Evolutionary conservation across 2,113 vertebrate species (phyloP).

Genomic region (Lipotes vexillifer): DNA sequence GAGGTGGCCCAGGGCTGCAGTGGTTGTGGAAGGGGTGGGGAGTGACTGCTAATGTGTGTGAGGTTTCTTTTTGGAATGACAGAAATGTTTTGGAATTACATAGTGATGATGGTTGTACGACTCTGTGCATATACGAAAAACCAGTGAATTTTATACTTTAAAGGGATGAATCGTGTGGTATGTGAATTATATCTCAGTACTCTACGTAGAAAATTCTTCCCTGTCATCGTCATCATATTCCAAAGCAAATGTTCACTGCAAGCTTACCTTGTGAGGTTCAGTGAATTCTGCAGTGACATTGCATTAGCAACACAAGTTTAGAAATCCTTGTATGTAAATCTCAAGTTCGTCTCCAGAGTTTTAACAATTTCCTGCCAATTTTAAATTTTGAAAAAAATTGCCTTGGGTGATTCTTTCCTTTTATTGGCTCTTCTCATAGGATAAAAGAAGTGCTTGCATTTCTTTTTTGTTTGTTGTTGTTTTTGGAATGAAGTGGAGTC

Average conservation of each 20-base stretch:
- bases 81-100: not conserved
- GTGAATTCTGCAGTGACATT: not conserved
- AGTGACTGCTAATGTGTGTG: not conserved
- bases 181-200: not conserved
- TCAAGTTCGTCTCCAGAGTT: constrained; percentile 28
- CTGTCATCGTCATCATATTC: not conserved
- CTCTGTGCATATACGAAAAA: not conserved
- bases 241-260: not conserved
- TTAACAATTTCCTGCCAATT: constrained; percentile 49
- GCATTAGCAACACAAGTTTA: constrained; percentile 27
- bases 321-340: constrained; percentile 20
- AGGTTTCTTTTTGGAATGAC: not conserved
- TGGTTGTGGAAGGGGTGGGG: too few relatives aligned
- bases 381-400: constrained; percentile 17
- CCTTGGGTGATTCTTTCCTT: not conserved
- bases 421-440: constrained; percentile 17
- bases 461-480: not conserved
- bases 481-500: not conserved
- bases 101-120: not conserved
- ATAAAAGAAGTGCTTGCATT: constrained; percentile 14
- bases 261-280: not conserved
- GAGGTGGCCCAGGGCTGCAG: not conserved
- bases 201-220: not conserved
- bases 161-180: not conserved
- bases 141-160: not conserved